Conservation (phyloP, 2,888 invertebrate species). For the Ariolimax columbianus region DNA sequence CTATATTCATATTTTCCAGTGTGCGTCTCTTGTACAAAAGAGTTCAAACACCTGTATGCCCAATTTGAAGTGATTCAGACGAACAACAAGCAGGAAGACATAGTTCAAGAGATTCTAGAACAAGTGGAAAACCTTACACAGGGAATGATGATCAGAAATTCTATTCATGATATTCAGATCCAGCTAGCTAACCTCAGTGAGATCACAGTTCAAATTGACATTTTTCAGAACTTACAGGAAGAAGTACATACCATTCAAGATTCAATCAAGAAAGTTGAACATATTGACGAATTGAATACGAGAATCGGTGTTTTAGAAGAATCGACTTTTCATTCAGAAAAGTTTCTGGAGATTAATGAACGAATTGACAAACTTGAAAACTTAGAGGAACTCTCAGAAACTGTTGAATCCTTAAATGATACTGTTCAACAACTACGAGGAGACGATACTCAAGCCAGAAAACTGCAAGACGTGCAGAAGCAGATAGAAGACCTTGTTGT, state of each 20-base stretch:
- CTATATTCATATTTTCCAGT: background rate
- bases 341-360: background rate
- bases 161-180: background rate
- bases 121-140: background rate
- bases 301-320: background rate
- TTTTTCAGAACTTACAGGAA: background rate
- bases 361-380: background rate
- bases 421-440: background rate
- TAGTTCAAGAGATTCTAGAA: background rate
- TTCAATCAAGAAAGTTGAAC: background rate
- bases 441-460: background rate
- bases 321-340: background rate
- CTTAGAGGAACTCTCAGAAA: background rate
- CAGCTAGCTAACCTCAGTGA: background rate
- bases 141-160: no score
- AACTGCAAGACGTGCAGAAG: slow-evolving; percentile 13
- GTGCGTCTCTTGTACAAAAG: slow-evolving; percentile 24
- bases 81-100: background rate
- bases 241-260: background rate
- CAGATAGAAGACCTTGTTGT: background rate
- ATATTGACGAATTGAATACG: background rate
- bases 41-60: slow-evolving; percentile 2
- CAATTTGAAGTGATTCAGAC: background rate
- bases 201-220: background rate
- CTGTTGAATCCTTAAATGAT: background rate